These are phyloP conservation scores for Agriopis marginaria DNA, from an alignment of 2,888 invertebrate species.

Conservation along the genomic window DNA sequence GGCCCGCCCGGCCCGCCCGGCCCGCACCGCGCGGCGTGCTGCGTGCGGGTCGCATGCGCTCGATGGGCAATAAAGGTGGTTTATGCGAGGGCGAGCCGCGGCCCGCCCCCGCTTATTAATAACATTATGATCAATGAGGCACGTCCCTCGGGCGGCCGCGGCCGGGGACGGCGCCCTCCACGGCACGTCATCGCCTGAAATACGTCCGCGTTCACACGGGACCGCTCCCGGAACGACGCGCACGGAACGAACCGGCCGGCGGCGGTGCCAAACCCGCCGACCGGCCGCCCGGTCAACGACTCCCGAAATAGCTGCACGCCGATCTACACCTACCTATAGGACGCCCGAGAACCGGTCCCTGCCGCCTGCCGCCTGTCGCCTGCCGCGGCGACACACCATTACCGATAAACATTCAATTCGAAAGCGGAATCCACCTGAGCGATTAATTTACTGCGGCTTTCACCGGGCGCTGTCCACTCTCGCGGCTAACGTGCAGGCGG, in stretches of 20 bases:
- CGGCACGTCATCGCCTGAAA: slow-evolving; percentile 73
- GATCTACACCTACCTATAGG: slow-evolving; percentile 70
- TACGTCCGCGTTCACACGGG: slow-evolving; percentile 57
- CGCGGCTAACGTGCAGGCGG: slow-evolving; percentile 35
- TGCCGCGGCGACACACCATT: slow-evolving; percentile 67
- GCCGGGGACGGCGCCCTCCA: slow-evolving; percentile 59
- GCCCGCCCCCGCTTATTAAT: slow-evolving; percentile 71
- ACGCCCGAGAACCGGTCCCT: slow-evolving; percentile 79
- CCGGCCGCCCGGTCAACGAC: slow-evolving; percentile 75
- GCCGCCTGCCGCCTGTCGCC: slow-evolving; percentile 44
- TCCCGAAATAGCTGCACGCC: slow-evolving; percentile 83
- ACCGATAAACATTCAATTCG: slow-evolving; percentile 79
- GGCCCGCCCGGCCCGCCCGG: no score
- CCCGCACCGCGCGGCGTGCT: neutral
- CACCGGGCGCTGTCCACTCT: slow-evolving; percentile 62
- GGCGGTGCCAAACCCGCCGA: slow-evolving; percentile 67
- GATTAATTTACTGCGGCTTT: slow-evolving; percentile 78
- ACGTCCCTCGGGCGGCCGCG: slow-evolving; percentile 64
- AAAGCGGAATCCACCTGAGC: slow-evolving; percentile 81
- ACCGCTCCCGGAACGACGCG: slow-evolving; percentile 57
- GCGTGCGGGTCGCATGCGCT: slow-evolving; percentile 54
- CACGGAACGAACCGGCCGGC: slow-evolving; percentile 65
- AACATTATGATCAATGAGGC: slow-evolving; percentile 67
- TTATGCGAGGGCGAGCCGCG: slow-evolving; percentile 65
- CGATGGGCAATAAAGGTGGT: slow-evolving; percentile 64